These are phyloP conservation scores for Coptotermes formosanus DNA, from an alignment of 1,140 invertebrate genomes.

Conservation along the genomic window DNA sequence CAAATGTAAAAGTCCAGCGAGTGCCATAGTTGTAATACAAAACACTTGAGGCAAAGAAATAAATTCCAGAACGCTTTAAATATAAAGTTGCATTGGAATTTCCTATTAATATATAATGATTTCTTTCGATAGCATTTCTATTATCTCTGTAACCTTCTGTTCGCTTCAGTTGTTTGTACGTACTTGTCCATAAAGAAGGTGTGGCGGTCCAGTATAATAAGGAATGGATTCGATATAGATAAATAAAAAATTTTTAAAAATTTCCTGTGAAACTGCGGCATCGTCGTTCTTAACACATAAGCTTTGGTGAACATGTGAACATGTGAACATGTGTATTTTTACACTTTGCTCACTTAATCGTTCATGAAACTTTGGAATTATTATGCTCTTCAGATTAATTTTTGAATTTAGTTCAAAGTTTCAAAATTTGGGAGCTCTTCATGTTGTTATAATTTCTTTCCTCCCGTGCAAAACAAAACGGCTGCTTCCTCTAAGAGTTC, in stretches of 20 bases:
- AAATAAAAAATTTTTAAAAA: background rate
- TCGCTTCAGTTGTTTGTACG: background rate
- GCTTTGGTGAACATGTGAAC: background rate
- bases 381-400: background rate
- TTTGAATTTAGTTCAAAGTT: background rate
- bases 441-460: no score
- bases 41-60: no score
- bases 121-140: background rate
- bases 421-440: no score
- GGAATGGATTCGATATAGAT: background rate
- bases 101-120: background rate
- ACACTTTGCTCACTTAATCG: background rate
- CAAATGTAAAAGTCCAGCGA: background rate
- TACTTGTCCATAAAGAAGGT: background rate
- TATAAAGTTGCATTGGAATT: background rate
- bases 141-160: background rate
- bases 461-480: no score
- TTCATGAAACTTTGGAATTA: background rate
- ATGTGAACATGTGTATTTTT: background rate
- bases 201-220: background rate
- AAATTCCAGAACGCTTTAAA: no score
- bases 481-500: background rate
- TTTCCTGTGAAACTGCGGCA: background rate
- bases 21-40: background rate
- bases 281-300: background rate